Percentiles rank a stretch among this genome's conserved stretches.
Evolutionary conservation across 2,797 vertebrate genomes (phyloP).

Genomic region (Halcyon badia): DNA sequence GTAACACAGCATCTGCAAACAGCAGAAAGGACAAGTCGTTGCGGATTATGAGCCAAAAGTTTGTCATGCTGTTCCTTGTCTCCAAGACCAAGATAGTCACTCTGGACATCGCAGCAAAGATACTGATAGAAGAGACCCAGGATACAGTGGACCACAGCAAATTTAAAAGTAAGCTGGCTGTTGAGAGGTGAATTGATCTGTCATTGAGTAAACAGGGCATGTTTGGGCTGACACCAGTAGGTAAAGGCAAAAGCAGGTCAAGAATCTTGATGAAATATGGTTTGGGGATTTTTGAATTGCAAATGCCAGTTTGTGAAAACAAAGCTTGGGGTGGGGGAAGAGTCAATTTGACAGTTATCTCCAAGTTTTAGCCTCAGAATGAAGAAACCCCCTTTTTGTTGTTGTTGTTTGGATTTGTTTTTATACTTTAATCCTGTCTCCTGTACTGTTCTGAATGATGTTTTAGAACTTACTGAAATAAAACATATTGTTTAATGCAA

Average conservation of each 20-base stretch:
- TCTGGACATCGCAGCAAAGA: constrained; percentile 91
- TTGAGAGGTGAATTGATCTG: background rate
- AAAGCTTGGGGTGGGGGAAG: background rate
- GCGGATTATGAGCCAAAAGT: constrained; percentile 97
- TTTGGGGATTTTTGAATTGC: background rate
- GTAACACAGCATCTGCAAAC: constrained; percentile 82
- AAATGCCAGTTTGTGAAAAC: background rate
- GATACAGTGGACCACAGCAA: constrained; percentile 92
- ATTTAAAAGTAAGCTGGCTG: constrained; percentile 91
- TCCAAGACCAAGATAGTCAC: constrained; percentile 92
- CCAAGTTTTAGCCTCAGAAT: background rate
- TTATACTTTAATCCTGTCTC: background rate
- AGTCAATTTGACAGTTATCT: background rate
- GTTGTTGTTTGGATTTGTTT: background rate
- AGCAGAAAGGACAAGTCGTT: constrained; percentile 96
- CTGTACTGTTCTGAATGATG: background rate
- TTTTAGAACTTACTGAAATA: background rate
- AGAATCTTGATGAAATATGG: background rate
- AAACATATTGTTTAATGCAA: background rate
- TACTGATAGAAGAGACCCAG: constrained; percentile 92
- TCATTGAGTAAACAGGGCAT: background rate
- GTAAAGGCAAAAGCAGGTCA: background rate
- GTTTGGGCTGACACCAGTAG: background rate
- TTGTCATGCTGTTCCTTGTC: constrained; percentile 96
- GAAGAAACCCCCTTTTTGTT: background rate